Percentiles rank a stretch among this genome's conserved stretches.
These are phyloP conservation scores for Aphis craccivora DNA, from an alignment of 1,140 invertebrate species.

Conservation along the genomic window DNA sequence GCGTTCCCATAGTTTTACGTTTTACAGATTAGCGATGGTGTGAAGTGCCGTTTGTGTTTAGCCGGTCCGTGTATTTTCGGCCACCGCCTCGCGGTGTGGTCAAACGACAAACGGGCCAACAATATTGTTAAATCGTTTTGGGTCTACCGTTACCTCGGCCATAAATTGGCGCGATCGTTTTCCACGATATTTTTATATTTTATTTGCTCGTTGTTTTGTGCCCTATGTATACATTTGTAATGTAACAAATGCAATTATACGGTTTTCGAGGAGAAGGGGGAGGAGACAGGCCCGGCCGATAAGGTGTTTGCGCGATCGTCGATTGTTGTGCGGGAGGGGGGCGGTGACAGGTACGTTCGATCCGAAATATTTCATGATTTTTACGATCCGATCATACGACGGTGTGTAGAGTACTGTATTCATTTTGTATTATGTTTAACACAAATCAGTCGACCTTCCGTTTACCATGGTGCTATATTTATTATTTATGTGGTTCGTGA, in stretches of 20 bases:
- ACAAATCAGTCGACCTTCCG: not conserved
- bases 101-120: not conserved
- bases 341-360: not conserved
- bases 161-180: not conserved
- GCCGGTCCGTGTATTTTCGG: not conserved
- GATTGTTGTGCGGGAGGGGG: not conserved
- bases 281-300: not conserved
- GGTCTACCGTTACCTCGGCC: not conserved
- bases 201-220: not conserved
- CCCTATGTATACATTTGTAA: not conserved
- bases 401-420: not conserved
- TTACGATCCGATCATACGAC: not conserved
- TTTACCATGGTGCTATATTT: not conserved
- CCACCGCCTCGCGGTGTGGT: not conserved
- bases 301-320: not conserved
- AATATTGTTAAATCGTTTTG: not conserved
- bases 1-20: not conserved
- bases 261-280: not conserved
- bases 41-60: not conserved
- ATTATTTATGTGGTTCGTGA: not conserved
- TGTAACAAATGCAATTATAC: not conserved
- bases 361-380: not conserved
- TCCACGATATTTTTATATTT: not conserved
- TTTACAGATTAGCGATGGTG: not conserved
- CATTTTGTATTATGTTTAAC: not conserved